Percentiles rank a stretch among this genome's conserved stretches.
These are phyloP conservation scores for Cyclophora albipunctata DNA, from an alignment of 2,888 invertebrate genomes.

Conservation along the genomic window DNA sequence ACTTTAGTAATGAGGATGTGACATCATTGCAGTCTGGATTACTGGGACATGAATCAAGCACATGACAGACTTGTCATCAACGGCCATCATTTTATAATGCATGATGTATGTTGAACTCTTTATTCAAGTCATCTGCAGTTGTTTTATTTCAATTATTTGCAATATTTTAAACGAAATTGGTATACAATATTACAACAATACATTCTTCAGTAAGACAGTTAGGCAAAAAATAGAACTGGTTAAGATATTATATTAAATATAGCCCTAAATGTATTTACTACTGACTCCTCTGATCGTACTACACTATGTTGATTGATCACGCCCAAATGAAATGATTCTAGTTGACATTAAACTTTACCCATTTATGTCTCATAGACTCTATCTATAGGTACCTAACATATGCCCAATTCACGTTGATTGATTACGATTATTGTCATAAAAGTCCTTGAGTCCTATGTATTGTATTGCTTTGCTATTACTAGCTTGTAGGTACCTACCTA, in stretches of 20 bases:
- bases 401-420: slow-evolving; percentile 9
- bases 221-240: too few relatives aligned
- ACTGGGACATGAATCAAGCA: slow-evolving; percentile 12
- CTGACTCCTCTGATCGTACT: too few relatives aligned
- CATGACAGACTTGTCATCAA: slow-evolving; percentile 15
- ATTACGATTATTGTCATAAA: slow-evolving; percentile 6
- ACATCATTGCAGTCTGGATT: slow-evolving; percentile 15
- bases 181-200: not conserved
- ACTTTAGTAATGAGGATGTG: slow-evolving; percentile 23
- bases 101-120: slow-evolving; percentile 6
- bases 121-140: slow-evolving; percentile 1
- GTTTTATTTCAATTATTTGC: not conserved
- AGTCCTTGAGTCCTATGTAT: slow-evolving; percentile 8
- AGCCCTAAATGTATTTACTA: too few relatives aligned
- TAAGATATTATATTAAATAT: too few relatives aligned
- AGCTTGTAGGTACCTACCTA: slow-evolving; percentile 9
- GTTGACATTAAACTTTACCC: too few relatives aligned
- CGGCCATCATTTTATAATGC: slow-evolving; percentile 13
- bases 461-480: too few relatives aligned
- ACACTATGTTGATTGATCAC: not conserved
- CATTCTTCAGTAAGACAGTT: too few relatives aligned
- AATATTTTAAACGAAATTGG: too few relatives aligned
- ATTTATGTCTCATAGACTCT: too few relatives aligned
- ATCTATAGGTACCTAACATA: not conserved
- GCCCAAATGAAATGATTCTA: not conserved